A percentile compares a stretch with the other conserved stretches of the same genome.
Evolutionary conservation across 92 coral and sea anemone genomes (phyloP).

Genomic region (Epizoanthus stellaris): DNA sequence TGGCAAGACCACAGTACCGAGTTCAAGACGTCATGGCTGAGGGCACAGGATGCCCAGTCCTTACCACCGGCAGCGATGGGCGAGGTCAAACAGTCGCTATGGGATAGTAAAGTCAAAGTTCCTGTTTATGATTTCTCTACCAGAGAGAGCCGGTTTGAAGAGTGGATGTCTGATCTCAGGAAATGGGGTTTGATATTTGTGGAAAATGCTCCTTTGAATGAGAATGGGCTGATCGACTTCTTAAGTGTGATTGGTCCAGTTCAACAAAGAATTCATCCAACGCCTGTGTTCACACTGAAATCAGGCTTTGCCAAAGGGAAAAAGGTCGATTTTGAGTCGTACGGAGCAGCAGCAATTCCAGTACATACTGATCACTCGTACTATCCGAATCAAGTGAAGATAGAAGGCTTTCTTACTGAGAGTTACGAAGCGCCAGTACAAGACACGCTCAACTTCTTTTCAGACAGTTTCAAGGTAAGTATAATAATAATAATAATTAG

Average conservation of each 20-base stretch:
- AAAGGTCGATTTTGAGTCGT: constrained; percentile 33
- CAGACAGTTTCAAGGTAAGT: constrained; percentile 29
- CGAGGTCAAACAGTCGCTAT: background rate
- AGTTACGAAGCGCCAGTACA: constrained; percentile 20
- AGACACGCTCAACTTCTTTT: constrained; percentile 27
- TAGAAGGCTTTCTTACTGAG: constrained; percentile 3
- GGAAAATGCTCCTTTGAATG: constrained; percentile 15
- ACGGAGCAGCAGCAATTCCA: constrained; percentile 17
- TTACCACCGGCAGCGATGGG: constrained; percentile 1
- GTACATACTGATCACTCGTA: constrained; percentile 19
- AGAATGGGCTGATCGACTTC: constrained; percentile 15
- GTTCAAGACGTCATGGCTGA: constrained; percentile 38
- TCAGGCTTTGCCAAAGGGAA: constrained; percentile 27
- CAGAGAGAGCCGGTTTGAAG: constrained; percentile 8
- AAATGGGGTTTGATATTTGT: constrained; percentile 17
- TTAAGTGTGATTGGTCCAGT: constrained; percentile 22
- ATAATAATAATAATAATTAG: too few relatives aligned
- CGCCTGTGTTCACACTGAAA: constrained; percentile 16
- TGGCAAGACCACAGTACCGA: constrained; percentile 34
- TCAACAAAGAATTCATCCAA: constrained; percentile 18
- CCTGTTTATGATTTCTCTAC: constrained; percentile 28
- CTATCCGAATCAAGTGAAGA: constrained; percentile 18
- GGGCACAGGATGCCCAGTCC: constrained; percentile 19
- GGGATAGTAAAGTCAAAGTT: constrained; percentile 14
- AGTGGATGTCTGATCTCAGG: constrained; percentile 29